phyloP scores from a whole-genome alignment of 2,797 vertebrate species.

The Danio tinwini region DNA sequence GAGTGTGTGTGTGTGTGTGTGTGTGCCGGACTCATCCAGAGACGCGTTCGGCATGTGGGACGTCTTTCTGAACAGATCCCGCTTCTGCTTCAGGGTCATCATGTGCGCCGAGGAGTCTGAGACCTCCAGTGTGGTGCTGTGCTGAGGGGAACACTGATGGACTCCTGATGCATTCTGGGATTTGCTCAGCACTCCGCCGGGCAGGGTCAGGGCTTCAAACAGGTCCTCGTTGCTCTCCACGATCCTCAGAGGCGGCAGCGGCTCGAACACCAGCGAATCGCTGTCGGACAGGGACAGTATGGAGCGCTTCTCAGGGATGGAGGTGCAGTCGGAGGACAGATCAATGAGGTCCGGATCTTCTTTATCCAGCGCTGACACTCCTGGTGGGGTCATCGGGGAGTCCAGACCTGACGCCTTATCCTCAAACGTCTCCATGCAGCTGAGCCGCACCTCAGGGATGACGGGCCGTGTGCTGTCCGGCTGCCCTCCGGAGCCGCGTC shows the following conservation, averaged over 20 bases:
- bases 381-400: conserved; percentile 53
- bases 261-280: conserved; percentile 95
- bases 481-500: conserved; percentile 61
- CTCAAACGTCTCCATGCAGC: conserved; percentile 96
- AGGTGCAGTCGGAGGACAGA: conserved; percentile 94
- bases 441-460: conserved; percentile 95
- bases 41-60: conserved; percentile 88
- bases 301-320: conserved; percentile 92
- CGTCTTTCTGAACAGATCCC: conserved; percentile 91
- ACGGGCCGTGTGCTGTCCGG: conserved; percentile 82
- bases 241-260: conserved; percentile 92
- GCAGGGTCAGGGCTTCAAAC: conserved; percentile 76
- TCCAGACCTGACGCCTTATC: conserved; percentile 82
- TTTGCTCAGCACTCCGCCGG: conserved; percentile 55
- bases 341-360: conserved; percentile 96
- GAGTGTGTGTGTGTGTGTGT: background rate
- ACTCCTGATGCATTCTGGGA: conserved; percentile 78
- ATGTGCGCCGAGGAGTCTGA: conserved; percentile 72
- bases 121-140: conserved; percentile 52
- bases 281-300: conserved; percentile 93
- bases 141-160: conserved; percentile 76
- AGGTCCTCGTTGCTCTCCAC: conserved; percentile 95
- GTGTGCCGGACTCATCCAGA: conserved; percentile 80
- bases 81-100: conserved; percentile 93
- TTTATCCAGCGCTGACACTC: conserved; percentile 72